These are phyloP conservation scores for Torymus aiolomorphi DNA, from an alignment of 2,888 invertebrate species.

Conservation along the genomic window DNA sequence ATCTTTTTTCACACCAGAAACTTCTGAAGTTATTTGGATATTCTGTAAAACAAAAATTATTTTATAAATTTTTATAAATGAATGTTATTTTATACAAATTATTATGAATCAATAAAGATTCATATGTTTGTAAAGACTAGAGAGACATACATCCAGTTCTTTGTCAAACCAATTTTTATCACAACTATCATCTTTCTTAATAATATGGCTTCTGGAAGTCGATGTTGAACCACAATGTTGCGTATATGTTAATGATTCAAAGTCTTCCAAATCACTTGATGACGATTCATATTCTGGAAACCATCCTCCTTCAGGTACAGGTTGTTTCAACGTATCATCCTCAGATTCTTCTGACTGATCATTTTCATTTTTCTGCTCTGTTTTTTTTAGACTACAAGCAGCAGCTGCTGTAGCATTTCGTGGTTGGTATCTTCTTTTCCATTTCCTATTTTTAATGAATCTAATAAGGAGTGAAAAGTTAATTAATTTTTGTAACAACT, in stretches of 20 bases:
- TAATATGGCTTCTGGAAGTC: neutral
- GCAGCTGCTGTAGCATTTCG: slow-evolving; percentile 4
- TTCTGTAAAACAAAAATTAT: slow-evolving; percentile 32
- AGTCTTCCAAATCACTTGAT: slow-evolving; percentile 45
- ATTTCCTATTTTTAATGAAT: slow-evolving; percentile 41
- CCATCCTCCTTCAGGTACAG: slow-evolving; percentile 50
- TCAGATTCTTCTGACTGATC: slow-evolving; percentile 23
- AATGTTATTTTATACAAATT: no score
- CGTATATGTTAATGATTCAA: slow-evolving; percentile 4
- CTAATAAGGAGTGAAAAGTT: slow-evolving; percentile 15
- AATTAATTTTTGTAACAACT: neutral
- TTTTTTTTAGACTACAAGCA: slow-evolving; percentile 9
- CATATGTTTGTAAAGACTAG: neutral
- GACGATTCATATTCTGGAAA: slow-evolving; percentile 50
- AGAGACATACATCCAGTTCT: slow-evolving; percentile 46
- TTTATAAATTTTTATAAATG: neutral
- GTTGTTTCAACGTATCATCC: slow-evolving; percentile 44
- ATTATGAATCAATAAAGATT: no score
- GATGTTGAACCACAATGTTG: neutral
- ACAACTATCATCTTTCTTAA: neutral
- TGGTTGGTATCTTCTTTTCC: slow-evolving; percentile 45
- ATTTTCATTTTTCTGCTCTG: slow-evolving; percentile 23
- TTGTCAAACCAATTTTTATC: slow-evolving; percentile 51
- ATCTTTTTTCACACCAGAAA: neutral
- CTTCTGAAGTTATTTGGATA: slow-evolving; percentile 27